These are phyloP conservation scores for Drosophila prolongata DNA, from an alignment of 2,888 invertebrate species.

Conservation along the genomic window DNA sequence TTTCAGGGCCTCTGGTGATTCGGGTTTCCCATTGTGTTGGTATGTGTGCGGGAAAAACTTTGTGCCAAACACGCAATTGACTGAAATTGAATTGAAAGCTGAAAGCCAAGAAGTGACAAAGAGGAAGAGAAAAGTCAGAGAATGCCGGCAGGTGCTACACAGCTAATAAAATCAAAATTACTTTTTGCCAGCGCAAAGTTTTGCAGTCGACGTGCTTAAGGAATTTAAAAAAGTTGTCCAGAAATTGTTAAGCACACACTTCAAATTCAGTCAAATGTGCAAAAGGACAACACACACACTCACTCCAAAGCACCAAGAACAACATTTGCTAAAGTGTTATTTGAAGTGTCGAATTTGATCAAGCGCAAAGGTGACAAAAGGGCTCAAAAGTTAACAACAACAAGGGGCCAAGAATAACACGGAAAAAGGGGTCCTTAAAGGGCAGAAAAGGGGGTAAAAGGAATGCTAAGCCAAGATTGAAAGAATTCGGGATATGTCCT, in stretches of 20 bases:
- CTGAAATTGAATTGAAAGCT: slow-evolving; percentile 69
- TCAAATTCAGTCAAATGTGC: slow-evolving; percentile 64
- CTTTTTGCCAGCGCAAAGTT: slow-evolving; percentile 58
- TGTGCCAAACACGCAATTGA: slow-evolving; percentile 58
- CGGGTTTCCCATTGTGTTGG: slow-evolving; percentile 23
- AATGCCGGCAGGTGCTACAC: slow-evolving; percentile 73
- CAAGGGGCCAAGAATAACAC: slow-evolving; percentile 27
- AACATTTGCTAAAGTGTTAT: slow-evolving; percentile 49
- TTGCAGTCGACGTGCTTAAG: slow-evolving; percentile 58
- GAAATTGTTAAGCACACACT: slow-evolving; percentile 69
- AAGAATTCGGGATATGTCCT: not conserved
- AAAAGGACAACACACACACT: slow-evolving; percentile 46
- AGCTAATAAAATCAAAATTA: slow-evolving; percentile 81
- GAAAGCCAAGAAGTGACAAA: slow-evolving; percentile 33
- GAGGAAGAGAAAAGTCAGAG: not conserved
- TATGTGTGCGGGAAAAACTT: slow-evolving; percentile 52
- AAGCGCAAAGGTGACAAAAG: slow-evolving; percentile 58
- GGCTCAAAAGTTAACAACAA: slow-evolving; percentile 48
- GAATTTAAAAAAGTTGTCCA: slow-evolving; percentile 71
- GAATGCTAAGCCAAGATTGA: not conserved
- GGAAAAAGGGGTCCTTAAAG: not conserved
- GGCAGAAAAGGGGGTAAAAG: not conserved
- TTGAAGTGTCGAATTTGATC: slow-evolving; percentile 70
- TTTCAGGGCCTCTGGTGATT: slow-evolving; percentile 34
- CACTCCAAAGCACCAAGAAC: slow-evolving; percentile 15